A percentile compares a stretch with the other conserved stretches of the same genome.
phyloP scores from a whole-genome alignment of 1,140 invertebrate genomes.

The Temnothorax curvispinosus region DNA sequence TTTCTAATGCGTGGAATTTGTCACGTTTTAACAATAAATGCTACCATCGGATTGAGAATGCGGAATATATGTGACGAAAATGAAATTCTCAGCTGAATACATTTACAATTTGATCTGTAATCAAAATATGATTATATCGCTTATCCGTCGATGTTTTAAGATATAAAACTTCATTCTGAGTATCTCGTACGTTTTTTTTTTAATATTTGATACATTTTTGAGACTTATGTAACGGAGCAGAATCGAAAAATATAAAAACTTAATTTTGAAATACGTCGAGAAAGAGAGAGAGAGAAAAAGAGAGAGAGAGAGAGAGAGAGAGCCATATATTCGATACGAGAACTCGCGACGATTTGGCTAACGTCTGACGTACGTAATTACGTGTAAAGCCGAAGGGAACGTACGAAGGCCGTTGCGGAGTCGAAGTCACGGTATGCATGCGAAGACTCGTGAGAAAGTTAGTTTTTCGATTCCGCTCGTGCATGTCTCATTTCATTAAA shows the following conservation, averaged over 20 bases:
- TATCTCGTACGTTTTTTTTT: background rate
- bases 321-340: background rate
- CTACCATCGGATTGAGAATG: background rate
- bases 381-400: slow-evolving; percentile 71
- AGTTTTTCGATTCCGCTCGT: slow-evolving; percentile 77
- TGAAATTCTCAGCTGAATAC: background rate
- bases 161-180: background rate
- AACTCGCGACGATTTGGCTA: slow-evolving; percentile 30
- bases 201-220: background rate
- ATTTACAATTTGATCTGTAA: background rate
- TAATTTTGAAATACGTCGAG: slow-evolving; percentile 22
- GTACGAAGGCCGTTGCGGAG: slow-evolving; percentile 61
- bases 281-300: too few species aligned
- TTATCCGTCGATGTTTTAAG: background rate
- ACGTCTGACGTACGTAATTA: slow-evolving; percentile 59
- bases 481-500: slow-evolving; percentile 78
- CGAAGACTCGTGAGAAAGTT: slow-evolving; percentile 81
- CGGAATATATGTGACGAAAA: background rate
- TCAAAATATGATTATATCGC: background rate
- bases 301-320: too few species aligned
- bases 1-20: too few species aligned
- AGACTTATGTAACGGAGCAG: background rate
- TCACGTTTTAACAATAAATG: too few species aligned
- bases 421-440: slow-evolving; percentile 74
- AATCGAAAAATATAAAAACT: background rate